phyloP scores from a whole-genome alignment of 2,888 invertebrate genomes.

The Gastracanthus pulcherrimus region DNA sequence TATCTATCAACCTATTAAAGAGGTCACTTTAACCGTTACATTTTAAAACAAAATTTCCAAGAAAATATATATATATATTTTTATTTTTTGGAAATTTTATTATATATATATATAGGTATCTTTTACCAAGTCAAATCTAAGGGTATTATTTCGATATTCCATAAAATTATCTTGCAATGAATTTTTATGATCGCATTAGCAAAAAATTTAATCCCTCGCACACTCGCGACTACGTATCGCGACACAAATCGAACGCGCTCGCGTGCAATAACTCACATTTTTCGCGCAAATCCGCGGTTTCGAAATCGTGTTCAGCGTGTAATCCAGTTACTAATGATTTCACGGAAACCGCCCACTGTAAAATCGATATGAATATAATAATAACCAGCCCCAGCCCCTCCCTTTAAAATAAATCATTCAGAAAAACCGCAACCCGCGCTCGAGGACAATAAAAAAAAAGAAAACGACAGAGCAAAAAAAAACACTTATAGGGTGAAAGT shows the following conservation, averaged over 20 bases:
- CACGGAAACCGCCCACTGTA: background rate
- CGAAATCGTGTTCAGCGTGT: slow-evolving; percentile 27
- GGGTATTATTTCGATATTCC: too few relatives aligned
- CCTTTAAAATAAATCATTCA: background rate
- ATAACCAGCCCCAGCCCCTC: background rate
- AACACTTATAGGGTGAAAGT: background rate
- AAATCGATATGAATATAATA: slow-evolving; percentile 35
- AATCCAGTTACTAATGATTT: slow-evolving; percentile 51
- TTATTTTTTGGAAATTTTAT: too few relatives aligned
- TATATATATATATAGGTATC: too few relatives aligned
- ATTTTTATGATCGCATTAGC: too few relatives aligned
- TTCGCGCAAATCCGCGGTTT: slow-evolving; percentile 10
- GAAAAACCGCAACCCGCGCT: background rate
- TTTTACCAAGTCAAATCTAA: too few relatives aligned
- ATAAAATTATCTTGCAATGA: too few relatives aligned
- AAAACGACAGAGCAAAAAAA: background rate
- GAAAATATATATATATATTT: too few relatives aligned
- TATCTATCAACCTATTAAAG: too few relatives aligned
- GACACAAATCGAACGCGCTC: background rate
- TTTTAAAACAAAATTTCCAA: too few relatives aligned
- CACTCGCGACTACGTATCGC: too few relatives aligned
- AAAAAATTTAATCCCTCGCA: too few relatives aligned
- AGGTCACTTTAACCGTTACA: too few relatives aligned
- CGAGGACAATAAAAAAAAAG: background rate
- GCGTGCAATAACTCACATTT: background rate